These are phyloP conservation scores for Brachionichthys hirsutus DNA, from an alignment of 2,113 vertebrate species.

Conservation along the genomic window DNA sequence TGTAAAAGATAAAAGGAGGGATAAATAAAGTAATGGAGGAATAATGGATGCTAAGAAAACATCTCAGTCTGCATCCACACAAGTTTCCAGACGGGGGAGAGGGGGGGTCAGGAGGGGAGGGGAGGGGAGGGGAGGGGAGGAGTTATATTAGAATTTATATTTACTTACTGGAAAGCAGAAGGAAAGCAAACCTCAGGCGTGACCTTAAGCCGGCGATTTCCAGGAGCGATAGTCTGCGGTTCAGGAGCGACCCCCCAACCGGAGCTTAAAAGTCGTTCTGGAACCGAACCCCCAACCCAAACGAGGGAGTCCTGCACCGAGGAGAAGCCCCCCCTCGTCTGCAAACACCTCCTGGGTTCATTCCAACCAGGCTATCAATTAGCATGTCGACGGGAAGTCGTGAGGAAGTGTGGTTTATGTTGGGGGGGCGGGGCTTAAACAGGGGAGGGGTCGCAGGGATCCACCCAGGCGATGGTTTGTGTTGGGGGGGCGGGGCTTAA, in stretches of 20 bases:
- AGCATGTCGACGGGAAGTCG: constrained; percentile 8
- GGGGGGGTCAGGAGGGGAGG: not conserved
- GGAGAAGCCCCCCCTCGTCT: not conserved
- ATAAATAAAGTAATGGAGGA: constrained; percentile 31
- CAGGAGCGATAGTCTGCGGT: too few relatives aligned
- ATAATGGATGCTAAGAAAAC: constrained; percentile 38
- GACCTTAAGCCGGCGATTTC: too few relatives aligned
- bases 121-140: not conserved
- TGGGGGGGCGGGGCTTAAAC: constrained; percentile 29
- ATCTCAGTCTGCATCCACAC: constrained; percentile 20
- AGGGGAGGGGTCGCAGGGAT: not conserved
- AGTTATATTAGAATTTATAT: constrained; percentile 12
- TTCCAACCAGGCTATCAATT: not conserved
- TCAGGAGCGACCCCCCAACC: too few relatives aligned
- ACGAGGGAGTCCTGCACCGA: too few relatives aligned
- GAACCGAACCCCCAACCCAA: too few relatives aligned
- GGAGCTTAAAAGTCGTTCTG: too few relatives aligned
- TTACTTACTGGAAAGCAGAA: not conserved
- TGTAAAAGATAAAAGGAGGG: constrained; percentile 24
- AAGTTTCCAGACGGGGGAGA: not conserved
- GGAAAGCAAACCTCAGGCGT: too few relatives aligned
- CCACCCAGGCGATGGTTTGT: constrained; percentile 27
- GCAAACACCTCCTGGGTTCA: not conserved
- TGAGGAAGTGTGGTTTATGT: constrained; percentile 31
- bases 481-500: constrained; percentile 8